Conservation (phyloP, 2,888 invertebrate species). For the Drosophila putrida region DNA sequence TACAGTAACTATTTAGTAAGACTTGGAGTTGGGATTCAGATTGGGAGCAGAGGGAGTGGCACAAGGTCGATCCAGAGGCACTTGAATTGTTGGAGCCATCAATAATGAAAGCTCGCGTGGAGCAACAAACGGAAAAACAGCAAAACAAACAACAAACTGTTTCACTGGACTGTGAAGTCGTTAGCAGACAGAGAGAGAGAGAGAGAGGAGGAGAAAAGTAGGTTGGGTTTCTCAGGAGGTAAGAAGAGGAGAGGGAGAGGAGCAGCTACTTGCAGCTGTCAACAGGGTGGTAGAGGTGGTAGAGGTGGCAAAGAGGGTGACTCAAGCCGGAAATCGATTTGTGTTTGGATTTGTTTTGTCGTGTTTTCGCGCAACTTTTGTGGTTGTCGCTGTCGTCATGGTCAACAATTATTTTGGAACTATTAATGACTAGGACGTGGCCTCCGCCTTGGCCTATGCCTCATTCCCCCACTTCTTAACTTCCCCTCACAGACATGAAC, state of each 20-base stretch:
- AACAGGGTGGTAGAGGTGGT: constrained; percentile 54
- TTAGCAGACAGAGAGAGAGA: constrained; percentile 28
- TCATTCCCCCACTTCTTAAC: background rate
- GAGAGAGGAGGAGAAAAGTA: background rate
- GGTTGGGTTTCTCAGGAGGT: too few relatives aligned
- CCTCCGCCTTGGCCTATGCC: constrained; percentile 17
- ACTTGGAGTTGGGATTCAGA: background rate
- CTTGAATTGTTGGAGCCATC: constrained; percentile 62
- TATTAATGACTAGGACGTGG: constrained; percentile 72
- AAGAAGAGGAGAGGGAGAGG: background rate
- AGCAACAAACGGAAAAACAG: constrained; percentile 67
- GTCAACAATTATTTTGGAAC: constrained; percentile 79
- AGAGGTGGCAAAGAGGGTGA: constrained; percentile 20
- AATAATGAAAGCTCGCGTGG: constrained; percentile 70
- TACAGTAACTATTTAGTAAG: constrained; percentile 51
- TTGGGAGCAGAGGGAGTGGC: constrained; percentile 12
- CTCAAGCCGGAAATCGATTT: constrained; percentile 73
- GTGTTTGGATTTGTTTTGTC: constrained; percentile 76
- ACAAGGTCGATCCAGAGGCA: constrained; percentile 74
- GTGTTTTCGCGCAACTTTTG: constrained; percentile 63
- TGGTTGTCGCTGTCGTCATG: constrained; percentile 57
- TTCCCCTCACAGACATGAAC: background rate
- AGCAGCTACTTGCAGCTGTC: constrained; percentile 74
- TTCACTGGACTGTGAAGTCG: constrained; percentile 62
- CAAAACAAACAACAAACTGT: constrained; percentile 67